These are phyloP conservation scores for Drosophila parabipectinata DNA, from an alignment of 1,140 invertebrate species.

Conservation along the genomic window DNA sequence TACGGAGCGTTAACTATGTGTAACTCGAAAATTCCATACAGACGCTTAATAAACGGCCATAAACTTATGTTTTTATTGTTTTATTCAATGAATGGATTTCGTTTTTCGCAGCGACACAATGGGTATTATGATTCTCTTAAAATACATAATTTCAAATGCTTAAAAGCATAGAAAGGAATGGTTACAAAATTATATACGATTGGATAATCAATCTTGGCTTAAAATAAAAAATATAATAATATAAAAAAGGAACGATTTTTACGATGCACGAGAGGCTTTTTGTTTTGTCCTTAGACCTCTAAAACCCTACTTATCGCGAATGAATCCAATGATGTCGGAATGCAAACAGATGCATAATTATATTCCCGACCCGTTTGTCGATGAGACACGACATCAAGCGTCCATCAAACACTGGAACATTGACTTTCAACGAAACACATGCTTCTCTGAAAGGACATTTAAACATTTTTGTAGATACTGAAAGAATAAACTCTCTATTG, in stretches of 20 bases:
- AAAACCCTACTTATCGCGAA: conserved; percentile 18
- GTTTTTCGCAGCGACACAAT: too few relatives aligned
- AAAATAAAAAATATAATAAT: too few relatives aligned
- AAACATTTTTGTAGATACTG: neutral
- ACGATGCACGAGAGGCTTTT: too few relatives aligned
- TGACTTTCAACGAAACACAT: conserved; percentile 40
- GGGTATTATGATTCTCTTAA: too few relatives aligned
- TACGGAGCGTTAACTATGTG: conserved; percentile 1
- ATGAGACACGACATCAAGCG: conserved; percentile 53
- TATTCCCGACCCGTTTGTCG: conserved; percentile 63
- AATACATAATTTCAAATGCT: neutral
- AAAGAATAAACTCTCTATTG: neutral
- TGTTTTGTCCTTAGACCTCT: too few relatives aligned
- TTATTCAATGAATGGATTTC: neutral
- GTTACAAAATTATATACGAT: too few relatives aligned
- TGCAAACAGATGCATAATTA: conserved; percentile 76
- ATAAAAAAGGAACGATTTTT: too few relatives aligned
- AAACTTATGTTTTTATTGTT: conserved; percentile 20
- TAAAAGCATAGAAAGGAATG: too few relatives aligned
- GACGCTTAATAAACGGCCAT: conserved; percentile 3
- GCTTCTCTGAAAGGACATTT: conserved; percentile 48
- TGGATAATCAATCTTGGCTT: too few relatives aligned
- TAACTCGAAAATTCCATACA: conserved; percentile 3
- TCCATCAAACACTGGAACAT: conserved; percentile 45
- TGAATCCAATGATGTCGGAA: conserved; percentile 73